phyloP scores from a whole-genome alignment of 2,113 vertebrate species.

The Tachysurus vachellii region DNA sequence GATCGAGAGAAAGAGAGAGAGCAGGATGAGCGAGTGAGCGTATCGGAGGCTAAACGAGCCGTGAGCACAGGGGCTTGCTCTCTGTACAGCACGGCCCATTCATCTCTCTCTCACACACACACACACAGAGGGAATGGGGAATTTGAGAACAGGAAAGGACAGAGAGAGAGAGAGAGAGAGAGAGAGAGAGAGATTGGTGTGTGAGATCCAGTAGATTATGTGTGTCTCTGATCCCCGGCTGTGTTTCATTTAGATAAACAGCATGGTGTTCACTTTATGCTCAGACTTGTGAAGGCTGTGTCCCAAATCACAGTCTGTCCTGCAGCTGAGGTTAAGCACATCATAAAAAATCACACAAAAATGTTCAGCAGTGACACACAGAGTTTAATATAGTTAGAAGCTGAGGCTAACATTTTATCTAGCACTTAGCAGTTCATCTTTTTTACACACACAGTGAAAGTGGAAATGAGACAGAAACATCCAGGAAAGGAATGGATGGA shows the following conservation, averaged over 20 bases:
- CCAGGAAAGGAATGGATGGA: neutral
- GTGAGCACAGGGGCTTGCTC: slow-evolving; percentile 67
- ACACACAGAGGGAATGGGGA: neutral
- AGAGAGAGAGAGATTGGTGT: neutral
- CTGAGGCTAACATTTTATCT: neutral
- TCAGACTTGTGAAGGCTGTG: neutral
- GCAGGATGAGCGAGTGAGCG: slow-evolving; percentile 71
- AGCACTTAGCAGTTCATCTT: neutral
- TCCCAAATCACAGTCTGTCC: slow-evolving; percentile 14
- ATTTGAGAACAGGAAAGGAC: neutral
- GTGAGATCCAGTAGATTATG: neutral
- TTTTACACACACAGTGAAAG: neutral
- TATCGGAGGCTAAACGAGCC: slow-evolving; percentile 76
- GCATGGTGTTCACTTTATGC: neutral
- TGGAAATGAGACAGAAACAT: neutral
- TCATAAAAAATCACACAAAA: neutral
- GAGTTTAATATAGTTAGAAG: neutral
- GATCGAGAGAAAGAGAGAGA: slow-evolving; percentile 39
- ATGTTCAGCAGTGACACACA: neutral
- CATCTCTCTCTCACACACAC: slow-evolving; percentile 65
- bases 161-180: neutral
- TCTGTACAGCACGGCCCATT: slow-evolving; percentile 71
- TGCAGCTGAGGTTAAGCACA: neutral
- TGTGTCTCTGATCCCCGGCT: slow-evolving; percentile 3
- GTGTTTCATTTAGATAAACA: slow-evolving; percentile 12